Evolutionary conservation across 2,888 invertebrate species (phyloP).

Genomic region (Panopea generosa): DNA sequence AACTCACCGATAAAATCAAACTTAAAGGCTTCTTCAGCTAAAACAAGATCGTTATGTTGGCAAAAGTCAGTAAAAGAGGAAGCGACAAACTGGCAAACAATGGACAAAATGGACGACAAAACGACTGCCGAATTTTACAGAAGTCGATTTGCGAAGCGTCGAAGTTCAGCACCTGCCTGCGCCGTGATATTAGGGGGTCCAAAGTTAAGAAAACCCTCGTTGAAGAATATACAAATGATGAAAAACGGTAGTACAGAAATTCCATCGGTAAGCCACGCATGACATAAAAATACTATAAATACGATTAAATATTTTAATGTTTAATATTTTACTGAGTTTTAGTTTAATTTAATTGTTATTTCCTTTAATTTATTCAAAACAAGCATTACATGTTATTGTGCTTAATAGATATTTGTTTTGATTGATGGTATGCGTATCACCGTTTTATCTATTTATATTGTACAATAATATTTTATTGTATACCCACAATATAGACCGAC

Average conservation of each 20-base stretch:
- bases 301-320: too few relatives aligned
- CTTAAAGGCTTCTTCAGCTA: constrained; percentile 44
- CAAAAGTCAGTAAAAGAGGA: constrained; percentile 54
- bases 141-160: constrained; percentile 25
- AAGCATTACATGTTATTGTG: too few relatives aligned
- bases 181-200: constrained; percentile 20
- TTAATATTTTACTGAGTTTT: too few relatives aligned
- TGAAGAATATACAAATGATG: constrained; percentile 52
- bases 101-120: constrained; percentile 17
- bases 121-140: constrained; percentile 23
- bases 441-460: too few relatives aligned
- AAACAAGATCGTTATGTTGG: constrained; percentile 44
- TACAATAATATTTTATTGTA: too few relatives aligned
- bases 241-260: constrained; percentile 48
- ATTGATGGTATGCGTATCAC: too few relatives aligned
- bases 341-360: too few relatives aligned
- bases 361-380: too few relatives aligned
- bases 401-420: too few relatives aligned
- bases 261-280: constrained; percentile 47
- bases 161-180: constrained; percentile 42
- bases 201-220: constrained; percentile 45
- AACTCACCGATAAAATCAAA: constrained; percentile 44
- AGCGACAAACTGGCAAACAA: constrained; percentile 38
- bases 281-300: too few relatives aligned
- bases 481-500: too few relatives aligned